Base-by-base conservation (phyloP, 2,888 invertebrate species). In the Drosophila neonasuta region DNA sequence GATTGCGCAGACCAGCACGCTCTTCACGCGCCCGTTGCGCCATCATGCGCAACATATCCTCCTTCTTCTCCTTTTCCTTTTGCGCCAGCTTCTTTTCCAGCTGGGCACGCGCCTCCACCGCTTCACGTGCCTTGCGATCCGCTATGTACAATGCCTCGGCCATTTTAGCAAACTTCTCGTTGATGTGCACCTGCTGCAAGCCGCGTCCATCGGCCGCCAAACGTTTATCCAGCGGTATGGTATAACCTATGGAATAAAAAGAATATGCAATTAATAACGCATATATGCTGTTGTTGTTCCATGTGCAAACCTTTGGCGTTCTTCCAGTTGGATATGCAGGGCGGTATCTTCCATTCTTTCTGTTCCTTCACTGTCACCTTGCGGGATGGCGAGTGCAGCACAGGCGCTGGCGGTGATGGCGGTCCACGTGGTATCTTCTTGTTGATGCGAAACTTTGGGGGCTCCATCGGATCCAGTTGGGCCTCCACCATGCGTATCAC, bases 261-360 rank as follows among this genome's bases (percentile, higher is more conserved):
- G 0, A 24, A 24, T 6, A 24, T 6, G 4, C 24, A 24, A 24
- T 24, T 24, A 24, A 6, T 24, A 5, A 24, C 24, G 6, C 24
- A 24, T 24, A 24, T 24, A 24, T 32, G 4, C 42, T 6, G 13
- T 1, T 15, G 3, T 32, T 32, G 32, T 32, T 32, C 10, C 2
- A 36, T 24, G 24, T 24, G 24, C 10, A 17, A 15, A 79, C 79
- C 95, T 91, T 98, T 99, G 4, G 99, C 97, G 91, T 99, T 99
- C 92, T 99, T 99, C 99, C 99, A 99, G 90, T 99, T 99, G 0
- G 97, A 97, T 74, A 99, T 99, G 86, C 99, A 99, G 0, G 99
- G 99, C 7, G 99, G 99, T 62, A 94, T 93, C 92, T 99, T 99
- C 99, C 99, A 99, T 90, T 99, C 99, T 68, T 98, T 95, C 90